Conservation (phyloP, 2,113 vertebrate species). For the Alethe castanea region DNA sequence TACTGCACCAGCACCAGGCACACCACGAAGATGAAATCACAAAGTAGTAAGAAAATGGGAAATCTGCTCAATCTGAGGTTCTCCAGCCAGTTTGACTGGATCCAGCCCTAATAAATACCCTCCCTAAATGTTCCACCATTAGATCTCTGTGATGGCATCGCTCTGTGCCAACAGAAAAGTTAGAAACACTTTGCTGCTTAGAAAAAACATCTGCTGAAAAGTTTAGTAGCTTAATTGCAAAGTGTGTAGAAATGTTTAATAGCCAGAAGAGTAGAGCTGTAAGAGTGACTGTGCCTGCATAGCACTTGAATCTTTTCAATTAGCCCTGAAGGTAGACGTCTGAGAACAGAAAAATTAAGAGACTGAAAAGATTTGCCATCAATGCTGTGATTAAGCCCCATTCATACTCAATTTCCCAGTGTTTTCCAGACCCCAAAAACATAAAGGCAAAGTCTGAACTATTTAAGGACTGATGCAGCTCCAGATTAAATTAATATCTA, state of each 20-base stretch:
- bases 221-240: slow-evolving; percentile 40
- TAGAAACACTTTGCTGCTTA: not conserved
- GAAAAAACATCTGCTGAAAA: slow-evolving; percentile 42
- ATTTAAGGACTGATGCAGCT: slow-evolving; percentile 54
- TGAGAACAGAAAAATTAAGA: slow-evolving; percentile 2
- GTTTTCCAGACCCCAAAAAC: slow-evolving; percentile 26
- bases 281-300: not conserved
- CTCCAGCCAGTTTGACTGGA: not conserved
- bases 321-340: not conserved
- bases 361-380: slow-evolving; percentile 18
- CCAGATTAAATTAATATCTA: slow-evolving; percentile 65
- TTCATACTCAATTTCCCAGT: slow-evolving; percentile 56
- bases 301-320: slow-evolving; percentile 14
- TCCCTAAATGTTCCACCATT: not conserved
- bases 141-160: not conserved
- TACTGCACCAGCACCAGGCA: not conserved
- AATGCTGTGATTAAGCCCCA: slow-evolving; percentile 1
- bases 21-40: not conserved
- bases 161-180: not conserved
- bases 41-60: not conserved
- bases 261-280: not conserved
- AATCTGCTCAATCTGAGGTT: not conserved
- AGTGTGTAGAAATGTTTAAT: slow-evolving; percentile 20
- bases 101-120: not conserved
- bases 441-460: slow-evolving; percentile 45